phyloP scores from a whole-genome alignment of 2,888 invertebrate genomes.

The Callyntrura sp. region DNA sequence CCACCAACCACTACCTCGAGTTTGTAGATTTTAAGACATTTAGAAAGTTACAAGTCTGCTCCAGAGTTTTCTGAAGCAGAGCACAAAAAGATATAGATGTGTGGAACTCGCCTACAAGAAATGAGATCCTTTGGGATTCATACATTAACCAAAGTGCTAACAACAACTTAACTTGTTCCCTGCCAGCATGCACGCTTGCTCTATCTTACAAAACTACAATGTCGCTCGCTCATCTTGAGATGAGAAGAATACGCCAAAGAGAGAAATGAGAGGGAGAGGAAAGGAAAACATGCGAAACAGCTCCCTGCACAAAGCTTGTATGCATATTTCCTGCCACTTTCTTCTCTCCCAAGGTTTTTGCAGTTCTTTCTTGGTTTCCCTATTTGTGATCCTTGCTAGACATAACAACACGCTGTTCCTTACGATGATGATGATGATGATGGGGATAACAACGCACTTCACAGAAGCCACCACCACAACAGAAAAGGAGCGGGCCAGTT shows the following conservation, averaged over 20 bases:
- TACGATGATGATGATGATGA: too few relatives aligned
- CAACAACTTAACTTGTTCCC: slow-evolving; percentile 54
- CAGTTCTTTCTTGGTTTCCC: background rate
- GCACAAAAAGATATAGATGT: too few relatives aligned
- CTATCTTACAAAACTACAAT: background rate
- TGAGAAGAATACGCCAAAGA: background rate
- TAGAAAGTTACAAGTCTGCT: background rate
- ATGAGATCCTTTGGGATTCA: slow-evolving; percentile 60
- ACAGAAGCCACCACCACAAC: too few relatives aligned
- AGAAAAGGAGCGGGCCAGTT: too few relatives aligned
- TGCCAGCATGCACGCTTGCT: background rate
- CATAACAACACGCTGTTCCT: slow-evolving; percentile 27
- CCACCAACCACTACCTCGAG: background rate
- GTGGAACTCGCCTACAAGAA: background rate
- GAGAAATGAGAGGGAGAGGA: background rate
- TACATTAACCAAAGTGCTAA: slow-evolving; percentile 65
- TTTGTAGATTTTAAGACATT: slow-evolving; percentile 10
- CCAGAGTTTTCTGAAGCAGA: too few relatives aligned
- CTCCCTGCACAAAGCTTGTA: too few relatives aligned
- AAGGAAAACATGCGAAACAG: slow-evolving; percentile 19
- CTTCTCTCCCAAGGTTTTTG: slow-evolving; percentile 25
- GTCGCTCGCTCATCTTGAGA: slow-evolving; percentile 14
- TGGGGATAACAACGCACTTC: too few relatives aligned
- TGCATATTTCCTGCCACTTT: slow-evolving; percentile 16
- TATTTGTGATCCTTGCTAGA: background rate